Base-by-base conservation (phyloP, 2,888 invertebrate species). In the Lepas anatifera region DNA sequence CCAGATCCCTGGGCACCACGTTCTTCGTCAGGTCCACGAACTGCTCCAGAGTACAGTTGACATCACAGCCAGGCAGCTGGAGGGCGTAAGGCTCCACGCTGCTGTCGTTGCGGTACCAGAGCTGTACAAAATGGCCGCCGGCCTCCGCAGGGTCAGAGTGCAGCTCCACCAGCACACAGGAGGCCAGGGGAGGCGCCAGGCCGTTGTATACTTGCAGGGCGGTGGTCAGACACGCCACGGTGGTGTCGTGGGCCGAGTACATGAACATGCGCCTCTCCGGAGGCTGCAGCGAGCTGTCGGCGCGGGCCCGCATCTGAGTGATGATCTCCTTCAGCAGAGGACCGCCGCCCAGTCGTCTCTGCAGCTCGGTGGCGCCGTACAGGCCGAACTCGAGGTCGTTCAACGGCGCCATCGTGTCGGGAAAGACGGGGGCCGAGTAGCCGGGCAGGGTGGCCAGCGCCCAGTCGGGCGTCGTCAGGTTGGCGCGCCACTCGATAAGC, bases 241-340 rank as follows among this genome's bases (percentile, higher is more conserved):
- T 93, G 0, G 87, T 84, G 77, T 95, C 94, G 76, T 95, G 94
- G 0, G 83, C 91, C 72, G 91, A 91, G 76, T 89, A 91, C 68
- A 92, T 82, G 77, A 86, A 84, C 58, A 91, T 73, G 74, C 87
- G 88, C 35, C 85, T 81, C 73, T 84, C 77, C 1, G 83, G 80
- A 68, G 76, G 67, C 16, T 66, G n/a, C 25, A 85, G 76, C 46
- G 77, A 77, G 2, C 79, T 78, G 6, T 78, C 76, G 1, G 80
- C 77, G 70, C 84, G 85, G 0, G 82, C 77, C 0, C 79, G 76
- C 81, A 92, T 87, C 71, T 88, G 84, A 0, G 83, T 75, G 0
- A 87, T 78, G 68, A 93, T 86, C 75, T 89, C 85, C 75, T 87
- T 85, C 8, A 93, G 79, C n/a, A 93, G 81, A 0, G 89, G 39